phyloP scores from a whole-genome alignment of 2,797 vertebrate species.

The Labroides dimidiatus region DNA sequence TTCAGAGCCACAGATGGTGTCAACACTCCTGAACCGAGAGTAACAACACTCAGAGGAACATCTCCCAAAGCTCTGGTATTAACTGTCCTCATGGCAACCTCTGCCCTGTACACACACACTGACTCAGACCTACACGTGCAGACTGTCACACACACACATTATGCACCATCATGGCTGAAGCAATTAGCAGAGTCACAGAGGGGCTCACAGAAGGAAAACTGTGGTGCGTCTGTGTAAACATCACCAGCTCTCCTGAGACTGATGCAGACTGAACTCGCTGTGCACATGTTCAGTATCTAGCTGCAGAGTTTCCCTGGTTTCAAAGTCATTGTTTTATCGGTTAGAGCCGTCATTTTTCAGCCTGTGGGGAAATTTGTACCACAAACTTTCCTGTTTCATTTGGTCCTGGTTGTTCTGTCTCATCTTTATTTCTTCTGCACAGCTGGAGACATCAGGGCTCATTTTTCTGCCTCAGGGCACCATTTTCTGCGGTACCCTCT shows the following conservation, averaged over 20 bases:
- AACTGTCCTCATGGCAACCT: conserved; percentile 43
- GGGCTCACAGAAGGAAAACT: conserved; percentile 22
- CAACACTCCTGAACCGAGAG: conserved; percentile 40
- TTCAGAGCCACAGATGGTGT: conserved; percentile 42
- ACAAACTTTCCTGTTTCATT: not conserved
- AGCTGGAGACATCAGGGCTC: conserved; percentile 9
- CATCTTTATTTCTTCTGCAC: conserved; percentile 4
- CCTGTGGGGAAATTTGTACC: conserved; percentile 1
- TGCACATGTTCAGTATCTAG: not conserved
- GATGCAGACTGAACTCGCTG: not conserved
- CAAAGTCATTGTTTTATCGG: not conserved
- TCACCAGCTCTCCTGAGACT: conserved; percentile 5
- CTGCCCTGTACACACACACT: not conserved
- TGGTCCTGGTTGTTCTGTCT: not conserved
- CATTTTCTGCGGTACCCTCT: not conserved
- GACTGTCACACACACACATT: not conserved
- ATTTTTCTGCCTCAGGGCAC: not conserved
- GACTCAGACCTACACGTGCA: not conserved
- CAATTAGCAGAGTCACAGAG: conserved; percentile 51
- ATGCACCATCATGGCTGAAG: not conserved
- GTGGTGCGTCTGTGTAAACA: conserved; percentile 43
- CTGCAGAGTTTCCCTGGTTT: not conserved
- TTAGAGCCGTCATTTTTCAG: not conserved
- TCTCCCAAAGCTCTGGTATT: conserved; percentile 48
- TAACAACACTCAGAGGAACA: conserved; percentile 47